Percentiles rank a stretch among this genome's conserved stretches.
Evolutionary conservation across 1,140 invertebrate genomes (phyloP).

Genomic region (Epicauta chinensis): DNA sequence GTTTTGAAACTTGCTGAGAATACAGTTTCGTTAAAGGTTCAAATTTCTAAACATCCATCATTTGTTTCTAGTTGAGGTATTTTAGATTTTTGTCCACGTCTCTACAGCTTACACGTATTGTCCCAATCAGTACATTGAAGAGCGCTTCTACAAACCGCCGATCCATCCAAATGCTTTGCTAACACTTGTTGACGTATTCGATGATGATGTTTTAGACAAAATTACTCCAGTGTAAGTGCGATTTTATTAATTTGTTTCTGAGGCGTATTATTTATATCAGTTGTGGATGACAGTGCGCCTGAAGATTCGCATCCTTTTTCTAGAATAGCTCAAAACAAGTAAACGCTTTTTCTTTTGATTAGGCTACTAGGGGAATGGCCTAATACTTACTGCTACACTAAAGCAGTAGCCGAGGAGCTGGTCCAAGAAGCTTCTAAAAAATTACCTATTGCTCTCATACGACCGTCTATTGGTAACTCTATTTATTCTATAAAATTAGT

Average conservation of each 20-base stretch:
- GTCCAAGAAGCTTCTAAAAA: constrained; percentile 46
- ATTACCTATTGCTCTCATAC: constrained; percentile 52
- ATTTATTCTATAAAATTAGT: not conserved
- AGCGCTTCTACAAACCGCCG: constrained; percentile 51
- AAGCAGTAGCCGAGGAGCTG: constrained; percentile 54
- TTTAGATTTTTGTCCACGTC: constrained; percentile 33
- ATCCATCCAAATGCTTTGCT: constrained; percentile 34
- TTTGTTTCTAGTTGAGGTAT: not conserved
- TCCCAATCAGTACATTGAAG: constrained; percentile 45
- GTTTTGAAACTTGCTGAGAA: no score
- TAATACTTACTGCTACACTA: constrained; percentile 59
- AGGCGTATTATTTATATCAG: not conserved
- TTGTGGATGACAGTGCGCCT: no score
- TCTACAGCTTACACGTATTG: constrained; percentile 61
- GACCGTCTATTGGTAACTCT: constrained; percentile 53
- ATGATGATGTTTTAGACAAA: not conserved
- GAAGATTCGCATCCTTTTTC: no score
- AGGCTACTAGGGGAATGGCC: constrained; percentile 48
- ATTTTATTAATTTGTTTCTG: no score
- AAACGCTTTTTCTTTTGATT: not conserved
- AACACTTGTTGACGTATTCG: not conserved
- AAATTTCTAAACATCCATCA: no score
- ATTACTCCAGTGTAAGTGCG: constrained; percentile 1
- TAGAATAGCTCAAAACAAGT: no score
- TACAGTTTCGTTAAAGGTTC: no score